Percentiles rank a stretch among this genome's conserved stretches.
Conservation (phyloP, 2,113 vertebrate species). For the Myiagra hebetior region DNA sequence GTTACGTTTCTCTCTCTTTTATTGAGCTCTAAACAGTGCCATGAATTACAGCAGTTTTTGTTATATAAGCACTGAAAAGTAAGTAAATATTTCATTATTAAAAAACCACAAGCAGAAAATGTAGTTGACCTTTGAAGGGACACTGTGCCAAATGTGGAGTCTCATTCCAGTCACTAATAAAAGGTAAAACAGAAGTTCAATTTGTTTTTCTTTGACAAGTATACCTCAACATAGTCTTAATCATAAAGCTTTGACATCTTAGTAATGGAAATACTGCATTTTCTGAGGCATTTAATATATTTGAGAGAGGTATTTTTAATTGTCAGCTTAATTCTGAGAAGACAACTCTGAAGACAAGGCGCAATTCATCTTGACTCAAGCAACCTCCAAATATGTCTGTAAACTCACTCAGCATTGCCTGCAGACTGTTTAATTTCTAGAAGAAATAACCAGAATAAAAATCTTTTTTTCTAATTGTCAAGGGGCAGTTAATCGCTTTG, state of each 20-base stretch:
- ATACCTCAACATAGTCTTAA: background rate
- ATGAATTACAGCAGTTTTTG: background rate
- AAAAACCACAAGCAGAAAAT: background rate
- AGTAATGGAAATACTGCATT: background rate
- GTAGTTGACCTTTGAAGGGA: background rate
- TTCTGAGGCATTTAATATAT: background rate
- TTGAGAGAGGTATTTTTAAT: background rate
- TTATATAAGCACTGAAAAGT: background rate
- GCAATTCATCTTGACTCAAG: background rate
- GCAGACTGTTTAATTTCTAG: background rate
- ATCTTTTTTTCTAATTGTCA: background rate
- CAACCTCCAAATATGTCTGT: background rate
- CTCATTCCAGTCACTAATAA: background rate
- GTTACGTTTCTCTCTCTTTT: background rate
- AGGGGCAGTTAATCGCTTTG: background rate
- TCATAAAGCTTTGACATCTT: background rate
- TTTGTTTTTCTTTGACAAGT: background rate
- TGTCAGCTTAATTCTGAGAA: background rate
- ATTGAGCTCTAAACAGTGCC: background rate
- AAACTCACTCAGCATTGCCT: background rate
- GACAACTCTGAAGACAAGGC: background rate
- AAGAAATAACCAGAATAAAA: background rate
- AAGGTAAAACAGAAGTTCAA: background rate
- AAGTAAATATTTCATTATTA: background rate
- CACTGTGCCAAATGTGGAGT: background rate